Conservation (phyloP, 2,888 invertebrate species). For the Spatulosminthurus flaviceps region DNA sequence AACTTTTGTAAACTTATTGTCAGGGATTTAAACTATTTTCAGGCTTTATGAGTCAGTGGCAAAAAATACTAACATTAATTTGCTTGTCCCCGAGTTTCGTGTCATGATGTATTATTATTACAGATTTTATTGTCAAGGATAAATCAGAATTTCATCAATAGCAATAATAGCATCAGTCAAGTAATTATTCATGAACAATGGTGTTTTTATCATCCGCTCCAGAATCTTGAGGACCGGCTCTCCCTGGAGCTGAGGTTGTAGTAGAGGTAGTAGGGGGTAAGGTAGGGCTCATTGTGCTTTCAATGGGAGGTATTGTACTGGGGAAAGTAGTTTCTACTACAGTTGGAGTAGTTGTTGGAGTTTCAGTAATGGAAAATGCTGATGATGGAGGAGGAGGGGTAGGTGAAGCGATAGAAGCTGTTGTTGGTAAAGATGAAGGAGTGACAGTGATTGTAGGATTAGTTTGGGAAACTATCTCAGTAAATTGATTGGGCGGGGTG, state of each 20-base stretch:
- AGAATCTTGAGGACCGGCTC: neutral
- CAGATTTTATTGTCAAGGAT: too few species aligned
- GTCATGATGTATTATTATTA: too few species aligned
- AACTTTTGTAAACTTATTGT: neutral
- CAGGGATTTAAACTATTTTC: too few species aligned
- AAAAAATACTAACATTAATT: too few species aligned
- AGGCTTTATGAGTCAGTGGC: too few species aligned
- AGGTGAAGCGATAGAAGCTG: neutral
- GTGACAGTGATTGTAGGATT: neutral
- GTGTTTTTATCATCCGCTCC: neutral
- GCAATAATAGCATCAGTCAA: too few species aligned
- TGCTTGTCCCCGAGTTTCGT: too few species aligned
- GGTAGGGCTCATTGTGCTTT: too few species aligned
- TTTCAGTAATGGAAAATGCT: neutral
- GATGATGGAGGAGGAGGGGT: neutral
- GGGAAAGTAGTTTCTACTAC: neutral
- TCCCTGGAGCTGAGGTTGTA: neutral
- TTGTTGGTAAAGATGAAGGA: neutral
- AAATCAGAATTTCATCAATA: too few species aligned
- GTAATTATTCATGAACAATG: conserved; percentile 16
- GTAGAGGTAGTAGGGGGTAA: neutral
- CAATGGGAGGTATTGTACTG: too few species aligned
- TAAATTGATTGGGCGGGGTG: neutral
- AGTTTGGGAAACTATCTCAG: conserved; percentile 9
- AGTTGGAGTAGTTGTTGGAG: neutral